Percentiles rank a stretch among this genome's conserved stretches.
Evolutionary conservation across 1,140 invertebrate genomes (phyloP).

Genomic region (Euglossa dilemma): DNA sequence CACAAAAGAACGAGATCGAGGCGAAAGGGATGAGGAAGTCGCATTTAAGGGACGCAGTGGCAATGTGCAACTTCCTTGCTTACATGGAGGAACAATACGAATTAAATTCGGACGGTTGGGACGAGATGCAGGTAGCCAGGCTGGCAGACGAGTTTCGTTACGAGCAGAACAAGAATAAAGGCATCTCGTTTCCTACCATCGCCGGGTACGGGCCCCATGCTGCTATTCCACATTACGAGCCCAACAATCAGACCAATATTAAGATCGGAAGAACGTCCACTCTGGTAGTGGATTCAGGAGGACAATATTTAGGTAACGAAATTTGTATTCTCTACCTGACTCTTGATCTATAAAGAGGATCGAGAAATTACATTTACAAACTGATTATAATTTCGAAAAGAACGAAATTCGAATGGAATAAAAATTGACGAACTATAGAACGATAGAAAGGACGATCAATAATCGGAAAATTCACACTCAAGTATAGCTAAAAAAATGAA

Average conservation of each 20-base stretch:
- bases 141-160: constrained; percentile 86
- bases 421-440: too few species aligned
- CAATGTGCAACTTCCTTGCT: constrained; percentile 91
- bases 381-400: too few species aligned
- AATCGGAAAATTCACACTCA: too few species aligned
- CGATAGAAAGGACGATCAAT: too few species aligned
- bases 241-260: constrained; percentile 89
- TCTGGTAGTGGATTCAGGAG: constrained; percentile 88
- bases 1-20: constrained; percentile 93
- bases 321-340: too few species aligned
- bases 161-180: constrained; percentile 87
- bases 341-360: too few species aligned
- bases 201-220: constrained; percentile 94
- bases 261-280: constrained; percentile 87
- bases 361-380: too few species aligned
- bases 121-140: constrained; percentile 87
- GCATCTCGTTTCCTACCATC: constrained; percentile 93
- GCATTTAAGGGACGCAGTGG: constrained; percentile 93
- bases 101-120: constrained; percentile 83
- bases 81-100: constrained; percentile 89
- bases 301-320: constrained; percentile 87
- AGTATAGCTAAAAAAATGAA: too few species aligned
- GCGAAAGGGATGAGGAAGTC: constrained; percentile 93
- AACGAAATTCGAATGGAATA: too few species aligned
- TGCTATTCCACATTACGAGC: constrained; percentile 95